These are phyloP conservation scores for Chloroclystis v-ata DNA, from an alignment of 2,888 invertebrate species.

Conservation along the genomic window DNA sequence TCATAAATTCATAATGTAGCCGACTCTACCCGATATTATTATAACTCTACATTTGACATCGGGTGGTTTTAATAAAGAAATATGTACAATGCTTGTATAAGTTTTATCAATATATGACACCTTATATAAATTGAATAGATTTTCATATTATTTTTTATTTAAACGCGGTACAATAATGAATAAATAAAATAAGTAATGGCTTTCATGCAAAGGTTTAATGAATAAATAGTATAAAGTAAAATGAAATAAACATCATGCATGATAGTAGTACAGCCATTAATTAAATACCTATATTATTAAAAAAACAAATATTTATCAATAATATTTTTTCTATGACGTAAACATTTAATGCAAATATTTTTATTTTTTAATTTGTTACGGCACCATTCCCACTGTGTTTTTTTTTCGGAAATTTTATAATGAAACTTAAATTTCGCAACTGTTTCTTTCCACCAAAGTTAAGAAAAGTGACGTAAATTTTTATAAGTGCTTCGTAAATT, in stretches of 20 bases:
- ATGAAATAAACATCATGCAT: slow-evolving; percentile 6
- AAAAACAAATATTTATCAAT: not conserved
- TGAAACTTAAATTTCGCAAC: too few species aligned
- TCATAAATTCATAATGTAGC: too few species aligned
- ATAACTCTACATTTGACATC: too few species aligned
- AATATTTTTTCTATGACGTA: not conserved
- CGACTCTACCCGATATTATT: too few species aligned
- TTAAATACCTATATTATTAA: not conserved
- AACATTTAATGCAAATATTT: too few species aligned
- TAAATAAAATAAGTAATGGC: not conserved
- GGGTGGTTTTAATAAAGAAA: not conserved
- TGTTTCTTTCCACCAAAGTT: too few species aligned
- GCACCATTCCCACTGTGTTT: too few species aligned
- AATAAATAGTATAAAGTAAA: not conserved
- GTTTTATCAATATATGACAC: not conserved
- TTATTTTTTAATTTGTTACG: too few species aligned
- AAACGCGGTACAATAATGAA: not conserved
- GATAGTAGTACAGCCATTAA: not conserved
- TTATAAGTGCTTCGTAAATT: too few species aligned
- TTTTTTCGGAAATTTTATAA: too few species aligned
- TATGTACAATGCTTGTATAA: not conserved
- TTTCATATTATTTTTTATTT: not conserved
- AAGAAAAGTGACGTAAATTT: too few species aligned
- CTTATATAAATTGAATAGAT: not conserved
- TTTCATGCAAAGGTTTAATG: not conserved